Evolutionary conservation across 2,797 vertebrate genomes (phyloP), one percentile per base, ranked within the genome.

Genomic region (Echiichthys vipera): DNA sequence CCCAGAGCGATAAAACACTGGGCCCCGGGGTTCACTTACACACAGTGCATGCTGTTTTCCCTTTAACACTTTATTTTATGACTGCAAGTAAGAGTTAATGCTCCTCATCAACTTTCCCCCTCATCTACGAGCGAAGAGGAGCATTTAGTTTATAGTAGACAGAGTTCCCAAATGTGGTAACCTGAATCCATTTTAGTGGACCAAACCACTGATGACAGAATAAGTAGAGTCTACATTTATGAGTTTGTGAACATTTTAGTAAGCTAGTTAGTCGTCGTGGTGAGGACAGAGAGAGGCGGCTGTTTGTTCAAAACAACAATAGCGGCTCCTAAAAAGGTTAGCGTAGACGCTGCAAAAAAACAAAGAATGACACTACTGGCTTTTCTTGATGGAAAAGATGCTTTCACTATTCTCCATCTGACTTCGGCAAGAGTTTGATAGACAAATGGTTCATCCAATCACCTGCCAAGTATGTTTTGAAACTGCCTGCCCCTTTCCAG

Each of bases 61-160:
- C 51, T 85, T 89, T 80, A 89, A 88, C 78, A 69, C 61, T 84
- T 85, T 82, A 87, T 88, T 92, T 93, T 92, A 91, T 89, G 85
- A 73, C 84, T 15, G 17, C 82, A 86, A 91, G 90, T 89, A 91
- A 90, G 87, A 92, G 89, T 92, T 73, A 65, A 83, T 78, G 61
- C 74, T 82, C 69, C 73, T 61, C 55, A 67, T 72, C 66, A 74
- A 91, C 90, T 92, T 93, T 92, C 92, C 56, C n/a, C 89, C 72
- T 75, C 18, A 40, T 67, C 45, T 62, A 25, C 10, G 0, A 65
- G 51, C 20, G 64, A 55, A 46, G 29, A 59, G 5, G 22, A 32
- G 39, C 34, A 79, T 74, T 61, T 30, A n/a, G n/a, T 29, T 61
- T 29, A 49, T 49, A 11, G 24, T 0, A 29, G 29, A 24, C 7